phyloP scores from a whole-genome alignment of 2,888 invertebrate species.

The Eremobia ochroleuca region DNA sequence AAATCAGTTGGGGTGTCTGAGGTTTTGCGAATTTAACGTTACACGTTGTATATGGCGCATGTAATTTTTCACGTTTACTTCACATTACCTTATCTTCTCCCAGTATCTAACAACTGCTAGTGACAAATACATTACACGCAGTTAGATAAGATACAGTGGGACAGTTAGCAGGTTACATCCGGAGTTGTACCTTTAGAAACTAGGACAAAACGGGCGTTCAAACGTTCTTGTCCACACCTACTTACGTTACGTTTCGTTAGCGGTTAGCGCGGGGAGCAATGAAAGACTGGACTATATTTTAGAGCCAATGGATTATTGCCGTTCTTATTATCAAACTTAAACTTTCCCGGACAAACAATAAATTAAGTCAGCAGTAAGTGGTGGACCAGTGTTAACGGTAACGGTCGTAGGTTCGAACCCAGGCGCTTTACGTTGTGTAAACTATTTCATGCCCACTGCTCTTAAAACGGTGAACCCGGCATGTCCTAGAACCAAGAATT shows the following conservation, averaged over 20 bases:
- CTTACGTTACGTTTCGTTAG: too few species aligned
- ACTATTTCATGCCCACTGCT: background rate
- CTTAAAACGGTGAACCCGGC: background rate
- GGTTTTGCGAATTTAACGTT: too few species aligned
- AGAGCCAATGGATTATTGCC: too few species aligned
- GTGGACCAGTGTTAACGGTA: background rate
- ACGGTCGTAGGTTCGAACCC: background rate
- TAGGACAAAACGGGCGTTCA: background rate
- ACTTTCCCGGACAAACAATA: too few species aligned
- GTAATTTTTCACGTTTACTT: background rate
- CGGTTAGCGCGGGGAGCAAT: background rate
- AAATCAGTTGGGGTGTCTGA: too few species aligned
- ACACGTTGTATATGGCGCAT: too few species aligned
- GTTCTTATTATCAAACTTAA: too few species aligned
- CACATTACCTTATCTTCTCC: too few species aligned
- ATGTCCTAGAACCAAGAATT: too few species aligned
- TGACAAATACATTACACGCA: background rate
- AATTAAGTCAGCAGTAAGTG: too few species aligned
- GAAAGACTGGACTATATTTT: background rate
- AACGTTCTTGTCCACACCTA: background rate
- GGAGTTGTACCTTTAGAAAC: background rate
- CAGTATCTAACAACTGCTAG: background rate
- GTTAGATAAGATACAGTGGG: conserved; percentile 1
- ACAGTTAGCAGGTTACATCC: background rate
- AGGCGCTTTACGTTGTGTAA: background rate